Evolutionary conservation across 2,797 vertebrate species (phyloP).

Genomic region (Borostomias antarcticus): DNA sequence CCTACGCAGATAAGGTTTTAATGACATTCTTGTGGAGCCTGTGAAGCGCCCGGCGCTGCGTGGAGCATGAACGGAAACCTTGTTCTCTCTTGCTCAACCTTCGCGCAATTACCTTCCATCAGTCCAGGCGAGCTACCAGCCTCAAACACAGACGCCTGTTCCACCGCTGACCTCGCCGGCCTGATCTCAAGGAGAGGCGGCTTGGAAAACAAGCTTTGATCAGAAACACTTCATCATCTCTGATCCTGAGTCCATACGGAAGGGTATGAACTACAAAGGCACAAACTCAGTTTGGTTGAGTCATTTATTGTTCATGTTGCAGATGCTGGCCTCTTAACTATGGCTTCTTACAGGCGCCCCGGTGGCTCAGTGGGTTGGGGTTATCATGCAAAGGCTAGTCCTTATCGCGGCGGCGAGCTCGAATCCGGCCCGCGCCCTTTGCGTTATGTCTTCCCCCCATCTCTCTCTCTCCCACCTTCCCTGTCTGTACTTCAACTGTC

Average conservation of each 20-base stretch:
- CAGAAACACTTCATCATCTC: background rate
- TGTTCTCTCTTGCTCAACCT: conserved; percentile 65
- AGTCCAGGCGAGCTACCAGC: conserved; percentile 44
- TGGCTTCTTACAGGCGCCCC: too few relatives aligned
- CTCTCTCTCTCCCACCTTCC: too few relatives aligned
- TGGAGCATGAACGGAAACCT: conserved; percentile 44
- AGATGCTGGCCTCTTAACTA: background rate
- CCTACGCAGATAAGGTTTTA: conserved; percentile 19
- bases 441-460: too few relatives aligned
- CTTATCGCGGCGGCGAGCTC: too few relatives aligned
- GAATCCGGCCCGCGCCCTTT: too few relatives aligned
- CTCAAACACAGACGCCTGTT: conserved; percentile 52
- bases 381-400: too few relatives aligned
- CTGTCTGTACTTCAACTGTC: too few relatives aligned
- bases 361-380: too few relatives aligned
- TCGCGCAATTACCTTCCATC: conserved; percentile 55
- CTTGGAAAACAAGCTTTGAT: conserved; percentile 29
- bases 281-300: background rate
- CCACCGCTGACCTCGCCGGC: conserved; percentile 46
- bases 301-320: background rate
- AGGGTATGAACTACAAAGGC: conserved; percentile 19
- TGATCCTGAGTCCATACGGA: background rate
- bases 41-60: conserved; percentile 35
- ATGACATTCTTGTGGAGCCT: conserved; percentile 46
- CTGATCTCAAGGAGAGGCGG: conserved; percentile 28